Evolutionary conservation across 1,140 invertebrate species (phyloP).

Genomic region (Galendromus occidentalis): DNA sequence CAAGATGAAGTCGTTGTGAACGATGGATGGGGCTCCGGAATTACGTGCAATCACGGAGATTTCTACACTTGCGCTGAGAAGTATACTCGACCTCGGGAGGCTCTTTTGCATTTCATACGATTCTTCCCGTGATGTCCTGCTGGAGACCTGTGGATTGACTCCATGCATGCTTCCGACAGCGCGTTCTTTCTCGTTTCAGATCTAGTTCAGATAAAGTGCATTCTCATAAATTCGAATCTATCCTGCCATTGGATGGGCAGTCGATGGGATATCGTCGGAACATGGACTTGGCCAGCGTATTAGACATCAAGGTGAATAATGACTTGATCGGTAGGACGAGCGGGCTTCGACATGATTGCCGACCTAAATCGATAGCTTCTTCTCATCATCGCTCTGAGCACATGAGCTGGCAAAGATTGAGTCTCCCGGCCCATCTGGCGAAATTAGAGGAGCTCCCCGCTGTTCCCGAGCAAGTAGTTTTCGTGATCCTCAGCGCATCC

Average conservation of each 20-base stretch:
- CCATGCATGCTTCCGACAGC: no score
- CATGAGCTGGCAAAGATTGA: background rate
- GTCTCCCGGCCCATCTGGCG: background rate
- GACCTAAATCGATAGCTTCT: no score
- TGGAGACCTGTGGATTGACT: no score
- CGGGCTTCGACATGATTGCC: no score
- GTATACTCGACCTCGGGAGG: no score
- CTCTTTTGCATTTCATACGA: no score
- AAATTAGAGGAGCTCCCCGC: background rate
- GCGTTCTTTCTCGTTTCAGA: background rate
- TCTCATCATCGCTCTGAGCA: background rate
- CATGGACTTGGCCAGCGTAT: conserved; percentile 44
- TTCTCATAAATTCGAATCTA: conserved; percentile 69
- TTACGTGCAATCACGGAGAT: conserved; percentile 32
- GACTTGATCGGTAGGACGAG: background rate
- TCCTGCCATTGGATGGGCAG: conserved; percentile 62
- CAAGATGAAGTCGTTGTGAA: conserved; percentile 68
- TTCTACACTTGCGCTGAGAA: conserved; percentile 32
- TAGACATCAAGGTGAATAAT: conserved; percentile 38
- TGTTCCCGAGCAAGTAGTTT: background rate
- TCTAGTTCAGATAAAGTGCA: conserved; percentile 22
- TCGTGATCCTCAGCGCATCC: background rate
- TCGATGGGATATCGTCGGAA: conserved; percentile 75
- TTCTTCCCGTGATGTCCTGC: no score
- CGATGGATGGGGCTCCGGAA: conserved; percentile 59